These are phyloP conservation scores for Anolis carolinensis DNA, from an alignment of 2,113 vertebrate genomes.

Conservation along the genomic window DNA sequence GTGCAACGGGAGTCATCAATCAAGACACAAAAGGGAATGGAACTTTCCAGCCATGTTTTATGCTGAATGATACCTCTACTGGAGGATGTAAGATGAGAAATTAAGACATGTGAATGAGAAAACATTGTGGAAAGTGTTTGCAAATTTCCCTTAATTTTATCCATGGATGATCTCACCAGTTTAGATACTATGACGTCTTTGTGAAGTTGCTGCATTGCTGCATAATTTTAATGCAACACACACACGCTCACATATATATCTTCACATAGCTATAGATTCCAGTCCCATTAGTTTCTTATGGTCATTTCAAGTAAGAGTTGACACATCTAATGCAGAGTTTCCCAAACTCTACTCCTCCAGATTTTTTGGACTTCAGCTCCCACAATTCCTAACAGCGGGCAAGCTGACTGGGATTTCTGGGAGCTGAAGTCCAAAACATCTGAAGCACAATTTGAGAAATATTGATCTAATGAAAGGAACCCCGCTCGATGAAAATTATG, in stretches of 20 bases:
- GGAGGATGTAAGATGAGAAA: not conserved
- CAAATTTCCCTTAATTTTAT: not conserved
- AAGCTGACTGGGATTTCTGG: no score
- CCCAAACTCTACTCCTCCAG: no score
- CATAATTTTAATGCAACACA: not conserved
- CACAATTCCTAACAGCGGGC: no score
- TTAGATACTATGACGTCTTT: not conserved
- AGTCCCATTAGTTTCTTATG: not conserved
- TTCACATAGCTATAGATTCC: not conserved
- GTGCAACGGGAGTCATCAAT: not conserved
- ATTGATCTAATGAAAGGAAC: no score
- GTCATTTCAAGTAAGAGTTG: no score
- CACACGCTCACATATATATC: no score
- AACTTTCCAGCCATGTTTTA: not conserved
- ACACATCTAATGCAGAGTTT: no score
- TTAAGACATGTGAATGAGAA: not conserved
- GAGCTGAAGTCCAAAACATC: no score
- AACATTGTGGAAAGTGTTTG: not conserved
- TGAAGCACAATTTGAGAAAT: no score
- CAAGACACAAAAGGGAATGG: not conserved
- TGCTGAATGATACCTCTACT: not conserved
- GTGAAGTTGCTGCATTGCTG: not conserved
- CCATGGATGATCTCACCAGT: slow-evolving; percentile 18
- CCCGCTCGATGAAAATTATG: no score
- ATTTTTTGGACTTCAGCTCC: no score